phyloP scores from a whole-genome alignment of 2,888 invertebrate genomes.

The Philopedon plagiatum region DNA sequence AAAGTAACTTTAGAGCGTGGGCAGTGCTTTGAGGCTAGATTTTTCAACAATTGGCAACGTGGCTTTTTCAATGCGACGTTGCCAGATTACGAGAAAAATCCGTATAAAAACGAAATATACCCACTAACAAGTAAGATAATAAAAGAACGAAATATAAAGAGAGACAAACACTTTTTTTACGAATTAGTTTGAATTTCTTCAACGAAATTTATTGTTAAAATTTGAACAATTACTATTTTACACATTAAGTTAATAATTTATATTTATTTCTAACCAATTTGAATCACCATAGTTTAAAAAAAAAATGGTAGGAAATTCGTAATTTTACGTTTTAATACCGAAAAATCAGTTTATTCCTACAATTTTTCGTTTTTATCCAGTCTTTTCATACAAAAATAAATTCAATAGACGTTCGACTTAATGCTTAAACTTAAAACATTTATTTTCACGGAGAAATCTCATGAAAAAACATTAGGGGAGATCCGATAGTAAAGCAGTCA shows the following conservation, averaged over 20 bases:
- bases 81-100: conserved; percentile 1
- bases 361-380: conserved; percentile 13
- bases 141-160: conserved; percentile 15
- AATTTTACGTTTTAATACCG: not conserved
- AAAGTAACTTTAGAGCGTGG: conserved; percentile 10
- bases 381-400: conserved; percentile 27
- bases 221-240: conserved; percentile 2
- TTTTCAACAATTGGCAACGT: not conserved
- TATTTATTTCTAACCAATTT: conserved; percentile 9
- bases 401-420: conserved; percentile 6
- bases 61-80: not conserved
- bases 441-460: not conserved
- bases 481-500: not conserved
- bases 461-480: not conserved
- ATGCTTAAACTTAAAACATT: not conserved
- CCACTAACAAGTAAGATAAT: conserved; percentile 17
- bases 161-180: conserved; percentile 17
- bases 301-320: not conserved
- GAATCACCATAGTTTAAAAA: not conserved
- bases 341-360: conserved; percentile 1
- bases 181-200: not conserved
- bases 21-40: not conserved
- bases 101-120: not conserved
- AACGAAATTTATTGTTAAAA: not conserved
- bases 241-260: conserved; percentile 2